Evolutionary conservation across 1,140 invertebrate species (phyloP), one percentile per base, ranked within the genome.

Genomic region (Pseudomyrmex pallidus): DNA sequence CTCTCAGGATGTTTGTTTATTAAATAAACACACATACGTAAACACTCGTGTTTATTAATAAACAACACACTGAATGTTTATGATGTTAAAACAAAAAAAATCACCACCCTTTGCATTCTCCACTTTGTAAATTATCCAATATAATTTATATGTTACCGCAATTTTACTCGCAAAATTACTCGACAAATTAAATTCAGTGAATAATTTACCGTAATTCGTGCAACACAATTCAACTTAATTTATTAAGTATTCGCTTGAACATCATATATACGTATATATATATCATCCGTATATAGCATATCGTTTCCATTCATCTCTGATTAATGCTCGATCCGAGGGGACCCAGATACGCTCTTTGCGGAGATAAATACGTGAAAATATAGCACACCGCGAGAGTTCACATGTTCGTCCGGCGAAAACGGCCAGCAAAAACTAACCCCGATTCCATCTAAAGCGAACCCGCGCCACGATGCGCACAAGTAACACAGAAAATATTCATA

Each of bases 341-440:
- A 70, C 76, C 54, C 20, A 70, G 64, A 57, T 78, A 70, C 35
- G 44, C 44, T 35, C 35, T 80, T 59, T 50, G 48, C 54, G 44
- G 44, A 72, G 76, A 80, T 80, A 80, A 77, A 80, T 80, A 59
- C 66, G 52, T 63, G 54, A 48, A 20, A 72, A 59, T 72, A 72
- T 35, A 59, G 54, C 64, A 44, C 64, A 57, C 64, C 25, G 73
- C 46, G 61, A 76, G 61, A 76, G 61, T 76, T 76, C 35, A 54
- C 64, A 17, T 70, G 44, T 50, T 72, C 66, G 76, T 61, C 54
- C 76, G n/a, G 50, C 76, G 35, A 35, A 5, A 35, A 56, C 17
- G 46, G 46, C 25, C 35, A 22, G 44, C 76, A 80, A 80, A 72
- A 80, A 80, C 66, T 59, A 80, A 72, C 66, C 20, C 35, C 44